Percentiles rank a stretch among this genome's conserved stretches.
phyloP scores from a whole-genome alignment of 2,888 invertebrate species.

The Eupeodes latifasciatus region DNA sequence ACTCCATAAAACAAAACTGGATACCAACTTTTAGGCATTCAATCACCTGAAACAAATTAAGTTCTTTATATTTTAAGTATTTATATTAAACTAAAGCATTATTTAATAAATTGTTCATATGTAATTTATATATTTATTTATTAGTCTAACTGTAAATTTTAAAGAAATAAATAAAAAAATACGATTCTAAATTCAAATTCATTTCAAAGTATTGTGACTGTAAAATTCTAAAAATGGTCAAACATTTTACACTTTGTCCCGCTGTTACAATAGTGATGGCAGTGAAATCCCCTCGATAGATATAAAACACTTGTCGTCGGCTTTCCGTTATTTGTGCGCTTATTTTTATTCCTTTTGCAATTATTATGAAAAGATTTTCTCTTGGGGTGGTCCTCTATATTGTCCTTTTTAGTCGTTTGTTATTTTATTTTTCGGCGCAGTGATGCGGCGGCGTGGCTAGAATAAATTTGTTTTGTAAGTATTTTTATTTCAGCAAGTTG shows the following conservation, averaged over 20 bases:
- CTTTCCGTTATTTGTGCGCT: constrained; percentile 60
- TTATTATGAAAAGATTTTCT: constrained; percentile 74
- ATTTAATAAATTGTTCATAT: too few relatives aligned
- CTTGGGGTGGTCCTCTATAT: constrained; percentile 23
- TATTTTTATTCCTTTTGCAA: constrained; percentile 69
- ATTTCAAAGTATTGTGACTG: too few relatives aligned
- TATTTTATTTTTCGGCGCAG: neutral
- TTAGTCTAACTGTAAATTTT: too few relatives aligned
- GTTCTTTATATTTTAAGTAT: too few relatives aligned
- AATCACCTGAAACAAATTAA: too few relatives aligned
- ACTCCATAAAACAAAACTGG: too few relatives aligned
- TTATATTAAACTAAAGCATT: too few relatives aligned
- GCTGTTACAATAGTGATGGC: neutral
- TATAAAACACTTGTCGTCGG: constrained; percentile 72
- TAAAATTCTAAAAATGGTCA: too few relatives aligned
- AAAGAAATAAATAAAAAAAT: too few relatives aligned
- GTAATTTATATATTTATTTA: too few relatives aligned
- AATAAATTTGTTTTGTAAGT: constrained; percentile 39
- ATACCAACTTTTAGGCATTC: too few relatives aligned
- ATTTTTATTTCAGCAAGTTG: constrained; percentile 63
- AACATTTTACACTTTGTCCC: neutral
- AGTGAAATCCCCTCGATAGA: constrained; percentile 39
- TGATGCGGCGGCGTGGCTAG: constrained; percentile 19
- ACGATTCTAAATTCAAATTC: too few relatives aligned
- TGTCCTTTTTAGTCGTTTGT: constrained; percentile 11